Percentiles rank a stretch among this genome's conserved stretches.
Evolutionary conservation across 2,888 invertebrate species (phyloP).

Genomic region (Trichacis sp.): DNA sequence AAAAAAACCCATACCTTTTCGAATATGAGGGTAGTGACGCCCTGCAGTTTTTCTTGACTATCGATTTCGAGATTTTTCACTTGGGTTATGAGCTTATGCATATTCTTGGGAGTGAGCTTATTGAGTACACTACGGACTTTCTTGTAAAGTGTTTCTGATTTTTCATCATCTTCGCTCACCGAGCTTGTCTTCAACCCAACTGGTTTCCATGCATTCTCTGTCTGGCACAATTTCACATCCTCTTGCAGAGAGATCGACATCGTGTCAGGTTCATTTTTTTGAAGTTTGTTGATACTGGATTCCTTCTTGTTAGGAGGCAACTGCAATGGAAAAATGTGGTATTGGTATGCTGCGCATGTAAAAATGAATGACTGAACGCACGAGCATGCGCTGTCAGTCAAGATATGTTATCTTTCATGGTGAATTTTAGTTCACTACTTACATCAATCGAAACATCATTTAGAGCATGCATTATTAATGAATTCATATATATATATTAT

Average conservation of each 20-base stretch:
- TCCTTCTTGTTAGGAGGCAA: constrained; percentile 58
- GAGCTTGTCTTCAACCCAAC: constrained; percentile 71
- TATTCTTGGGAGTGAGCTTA: constrained; percentile 93
- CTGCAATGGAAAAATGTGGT: no score
- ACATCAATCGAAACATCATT: no score
- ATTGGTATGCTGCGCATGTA: no score
- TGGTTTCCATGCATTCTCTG: constrained; percentile 94
- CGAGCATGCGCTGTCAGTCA: no score
- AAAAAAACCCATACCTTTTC: no score
- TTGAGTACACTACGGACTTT: constrained; percentile 85
- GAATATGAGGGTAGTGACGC: constrained; percentile 67
- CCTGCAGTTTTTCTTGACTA: constrained; percentile 81
- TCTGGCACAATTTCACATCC: constrained; percentile 86
- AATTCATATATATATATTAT: no score
- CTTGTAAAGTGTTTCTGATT: constrained; percentile 76
- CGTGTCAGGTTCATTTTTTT: no score
- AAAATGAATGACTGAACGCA: no score
- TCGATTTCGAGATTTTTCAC: constrained; percentile 84
- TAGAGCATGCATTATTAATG: no score
- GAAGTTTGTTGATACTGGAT: constrained; percentile 69
- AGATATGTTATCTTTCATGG: no score
- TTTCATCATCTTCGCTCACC: constrained; percentile 68
- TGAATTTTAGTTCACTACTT: no score
- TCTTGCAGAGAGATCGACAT: constrained; percentile 80
- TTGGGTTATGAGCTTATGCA: constrained; percentile 83